Evolutionary conservation across 2,888 invertebrate genomes (phyloP).

Genomic region (Amitus sp.): DNA sequence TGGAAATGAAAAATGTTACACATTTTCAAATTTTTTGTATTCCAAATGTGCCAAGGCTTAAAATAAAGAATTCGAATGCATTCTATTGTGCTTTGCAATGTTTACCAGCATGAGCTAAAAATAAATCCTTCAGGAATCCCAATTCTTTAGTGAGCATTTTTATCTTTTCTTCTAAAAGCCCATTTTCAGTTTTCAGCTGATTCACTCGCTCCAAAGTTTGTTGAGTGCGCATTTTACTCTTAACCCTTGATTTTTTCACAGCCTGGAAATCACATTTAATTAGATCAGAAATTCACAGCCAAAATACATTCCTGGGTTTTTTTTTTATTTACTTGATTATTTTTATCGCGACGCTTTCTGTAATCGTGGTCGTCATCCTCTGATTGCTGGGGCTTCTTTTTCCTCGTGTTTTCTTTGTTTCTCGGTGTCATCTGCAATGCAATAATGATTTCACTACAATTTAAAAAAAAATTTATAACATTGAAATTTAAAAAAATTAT

Average conservation of each 20-base stretch:
- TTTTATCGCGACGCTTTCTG: slow-evolving; percentile 77
- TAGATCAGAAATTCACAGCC: too few species aligned
- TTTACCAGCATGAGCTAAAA: slow-evolving; percentile 79
- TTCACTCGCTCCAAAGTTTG: slow-evolving; percentile 81
- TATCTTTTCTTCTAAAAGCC: slow-evolving; percentile 82
- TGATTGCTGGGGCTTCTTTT: slow-evolving; percentile 66
- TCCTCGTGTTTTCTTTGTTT: slow-evolving; percentile 57
- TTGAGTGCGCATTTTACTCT: slow-evolving; percentile 80
- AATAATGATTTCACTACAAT: too few species aligned
- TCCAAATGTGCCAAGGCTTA: too few species aligned
- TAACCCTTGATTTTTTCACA: slow-evolving; percentile 83
- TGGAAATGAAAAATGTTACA: background rate
- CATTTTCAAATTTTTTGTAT: too few species aligned
- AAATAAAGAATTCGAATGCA: too few species aligned
- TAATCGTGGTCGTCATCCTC: slow-evolving; percentile 79
- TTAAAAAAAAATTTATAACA: too few species aligned
- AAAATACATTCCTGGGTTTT: too few species aligned
- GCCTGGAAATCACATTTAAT: slow-evolving; percentile 74
- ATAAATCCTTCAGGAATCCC: slow-evolving; percentile 82
- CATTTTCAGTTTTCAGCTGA: slow-evolving; percentile 81
- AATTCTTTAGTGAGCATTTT: slow-evolving; percentile 84
- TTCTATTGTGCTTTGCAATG: too few species aligned
- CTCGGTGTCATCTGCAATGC: slow-evolving; percentile 62
- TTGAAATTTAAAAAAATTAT: too few species aligned
- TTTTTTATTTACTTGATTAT: slow-evolving; percentile 75